These are phyloP conservation scores for Homarus americanus DNA, from an alignment of 1,140 invertebrate genomes.

Conservation along the genomic window DNA sequence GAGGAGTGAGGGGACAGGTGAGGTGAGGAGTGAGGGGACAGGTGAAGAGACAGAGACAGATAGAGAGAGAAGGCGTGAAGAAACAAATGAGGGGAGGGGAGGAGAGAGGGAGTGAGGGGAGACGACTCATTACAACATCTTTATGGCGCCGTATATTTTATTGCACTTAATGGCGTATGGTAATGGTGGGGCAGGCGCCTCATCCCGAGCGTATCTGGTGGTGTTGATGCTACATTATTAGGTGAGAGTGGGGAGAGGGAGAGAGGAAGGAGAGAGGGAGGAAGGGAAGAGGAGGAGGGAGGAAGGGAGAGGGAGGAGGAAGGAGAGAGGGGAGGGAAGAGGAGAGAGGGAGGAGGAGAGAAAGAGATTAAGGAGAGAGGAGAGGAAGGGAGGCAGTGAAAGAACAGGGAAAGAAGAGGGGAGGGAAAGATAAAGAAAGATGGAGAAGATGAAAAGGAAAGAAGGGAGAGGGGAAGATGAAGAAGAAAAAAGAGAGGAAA, in stretches of 20 bases:
- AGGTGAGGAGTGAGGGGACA: too few relatives aligned
- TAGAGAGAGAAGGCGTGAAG: too few relatives aligned
- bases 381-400: not conserved
- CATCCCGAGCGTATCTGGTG: too few relatives aligned
- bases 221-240: not conserved
- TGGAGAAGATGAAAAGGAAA: not conserved
- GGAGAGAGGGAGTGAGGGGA: too few relatives aligned
- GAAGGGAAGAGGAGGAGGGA: not conserved
- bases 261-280: not conserved
- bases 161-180: too few relatives aligned
- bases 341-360: too few relatives aligned
- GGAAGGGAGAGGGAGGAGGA: not conserved
- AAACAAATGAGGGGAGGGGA: too few relatives aligned
- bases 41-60: too few relatives aligned
- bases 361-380: not conserved
- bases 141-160: too few relatives aligned
- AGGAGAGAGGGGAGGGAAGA: not conserved
- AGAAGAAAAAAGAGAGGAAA: not conserved
- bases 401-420: not conserved
- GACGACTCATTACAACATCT: too few relatives aligned
- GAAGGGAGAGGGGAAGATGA: not conserved
- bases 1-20: too few relatives aligned
- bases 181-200: too few relatives aligned
- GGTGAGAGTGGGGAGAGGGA: not conserved
- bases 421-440: not conserved